These are phyloP conservation scores for Carettochelys insculpta DNA, from an alignment of 2,113 vertebrate genomes.

Conservation along the genomic window DNA sequence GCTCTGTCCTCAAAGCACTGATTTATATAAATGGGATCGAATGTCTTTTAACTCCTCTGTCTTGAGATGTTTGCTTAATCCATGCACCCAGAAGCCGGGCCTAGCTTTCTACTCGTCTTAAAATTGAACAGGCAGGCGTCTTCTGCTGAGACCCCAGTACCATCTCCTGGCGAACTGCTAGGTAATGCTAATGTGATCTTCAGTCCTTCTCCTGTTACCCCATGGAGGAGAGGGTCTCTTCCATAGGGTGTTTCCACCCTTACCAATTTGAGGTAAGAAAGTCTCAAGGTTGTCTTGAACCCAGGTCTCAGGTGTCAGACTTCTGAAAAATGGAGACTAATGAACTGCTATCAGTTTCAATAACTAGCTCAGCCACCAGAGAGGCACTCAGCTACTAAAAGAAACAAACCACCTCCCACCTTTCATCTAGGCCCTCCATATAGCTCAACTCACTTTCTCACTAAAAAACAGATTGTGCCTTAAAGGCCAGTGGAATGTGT, in stretches of 20 bases:
- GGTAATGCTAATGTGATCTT: background rate
- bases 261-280: background rate
- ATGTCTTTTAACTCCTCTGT: background rate
- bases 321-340: background rate
- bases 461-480: background rate
- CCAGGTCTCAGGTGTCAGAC: background rate
- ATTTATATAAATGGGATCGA: background rate
- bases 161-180: background rate
- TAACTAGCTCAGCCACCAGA: background rate
- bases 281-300: background rate
- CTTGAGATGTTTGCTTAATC: background rate
- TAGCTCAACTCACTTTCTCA: background rate
- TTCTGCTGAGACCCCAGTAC: background rate
- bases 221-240: background rate
- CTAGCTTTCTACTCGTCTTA: background rate
- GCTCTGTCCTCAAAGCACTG: background rate
- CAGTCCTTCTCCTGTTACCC: background rate
- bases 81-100: fast-evolving
- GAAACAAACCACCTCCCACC: background rate
- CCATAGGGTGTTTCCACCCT: background rate
- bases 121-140: background rate
- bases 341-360: background rate
- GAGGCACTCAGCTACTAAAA: background rate
- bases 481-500: background rate
- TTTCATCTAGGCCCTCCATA: background rate